phyloP scores from a whole-genome alignment of 2,888 invertebrate genomes.

The Drosophila algonquin region DNA sequence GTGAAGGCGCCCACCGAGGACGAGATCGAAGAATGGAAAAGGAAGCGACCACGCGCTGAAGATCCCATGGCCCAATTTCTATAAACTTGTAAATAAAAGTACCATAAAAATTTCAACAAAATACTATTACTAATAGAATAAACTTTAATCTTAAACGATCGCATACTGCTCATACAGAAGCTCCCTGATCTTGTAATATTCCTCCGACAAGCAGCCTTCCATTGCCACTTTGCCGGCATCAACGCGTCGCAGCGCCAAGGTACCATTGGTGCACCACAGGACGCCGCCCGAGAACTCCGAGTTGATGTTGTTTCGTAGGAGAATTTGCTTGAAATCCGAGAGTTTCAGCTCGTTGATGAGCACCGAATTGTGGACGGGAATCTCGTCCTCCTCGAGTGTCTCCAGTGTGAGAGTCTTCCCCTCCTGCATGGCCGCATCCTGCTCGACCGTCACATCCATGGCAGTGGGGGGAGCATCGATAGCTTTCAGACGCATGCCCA shows the following conservation, averaged over 20 bases:
- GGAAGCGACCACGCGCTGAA: conserved; percentile 92
- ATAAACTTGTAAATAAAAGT: conserved; percentile 26
- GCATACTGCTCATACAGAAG: conserved; percentile 98
- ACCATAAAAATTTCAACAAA: not conserved
- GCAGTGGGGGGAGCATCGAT: conserved; percentile 84
- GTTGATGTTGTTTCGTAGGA: conserved; percentile 89
- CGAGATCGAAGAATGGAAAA: conserved; percentile 96
- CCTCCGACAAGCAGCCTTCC: conserved; percentile 97
- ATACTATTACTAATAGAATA: not conserved
- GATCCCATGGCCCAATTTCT: conserved; percentile 96
- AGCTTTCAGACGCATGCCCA: conserved; percentile 87
- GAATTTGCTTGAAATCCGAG: conserved; percentile 93
- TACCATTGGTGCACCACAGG: conserved; percentile 96
- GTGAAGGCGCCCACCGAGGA: conserved; percentile 94
- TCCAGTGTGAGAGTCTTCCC: conserved; percentile 89
- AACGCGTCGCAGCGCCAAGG: conserved; percentile 93
- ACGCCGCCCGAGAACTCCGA: conserved; percentile 96
- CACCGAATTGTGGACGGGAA: conserved; percentile 91
- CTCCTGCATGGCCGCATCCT: conserved; percentile 82
- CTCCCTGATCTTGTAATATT: conserved; percentile 96
- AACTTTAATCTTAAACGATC: conserved; percentile 87
- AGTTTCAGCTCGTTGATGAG: conserved; percentile 97
- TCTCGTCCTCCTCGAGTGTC: conserved; percentile 85
- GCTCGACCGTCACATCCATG: conserved; percentile 55
- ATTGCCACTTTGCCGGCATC: conserved; percentile 96